phyloP scores from a whole-genome alignment of 2,888 invertebrate genomes.

The Noctua comes region DNA sequence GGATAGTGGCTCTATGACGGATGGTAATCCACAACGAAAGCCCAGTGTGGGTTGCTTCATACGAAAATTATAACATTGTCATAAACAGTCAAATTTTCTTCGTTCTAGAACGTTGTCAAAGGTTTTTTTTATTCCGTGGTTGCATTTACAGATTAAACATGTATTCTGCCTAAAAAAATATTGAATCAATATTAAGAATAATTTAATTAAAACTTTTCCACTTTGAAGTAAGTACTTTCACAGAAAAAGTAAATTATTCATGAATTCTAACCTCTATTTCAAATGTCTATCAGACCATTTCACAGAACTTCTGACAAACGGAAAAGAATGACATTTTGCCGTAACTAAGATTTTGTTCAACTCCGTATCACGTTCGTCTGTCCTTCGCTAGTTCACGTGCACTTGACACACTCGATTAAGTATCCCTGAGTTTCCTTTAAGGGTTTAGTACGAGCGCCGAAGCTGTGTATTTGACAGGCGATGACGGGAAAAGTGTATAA shows the following conservation, averaged over 20 bases:
- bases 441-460: slow-evolving; percentile 1
- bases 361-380: background rate
- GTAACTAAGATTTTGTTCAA: background rate
- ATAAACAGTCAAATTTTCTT: background rate
- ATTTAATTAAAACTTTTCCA: background rate
- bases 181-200: too few relatives aligned
- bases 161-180: background rate
- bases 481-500: slow-evolving; percentile 27
- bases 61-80: background rate
- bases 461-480: slow-evolving; percentile 32
- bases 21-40: background rate
- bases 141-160: background rate
- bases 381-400: slow-evolving; percentile 10
- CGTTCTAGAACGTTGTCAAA: background rate
- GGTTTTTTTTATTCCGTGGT: background rate
- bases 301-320: background rate
- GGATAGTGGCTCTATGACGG: background rate
- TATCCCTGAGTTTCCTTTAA: slow-evolving; percentile 15
- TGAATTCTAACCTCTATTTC: background rate
- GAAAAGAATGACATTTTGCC: background rate
- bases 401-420: slow-evolving; percentile 39
- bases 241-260: background rate
- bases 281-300: background rate
- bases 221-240: background rate
- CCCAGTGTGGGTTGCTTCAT: background rate